Percentiles rank a stretch among this genome's conserved stretches.
phyloP scores from a whole-genome alignment of 2,113 vertebrate species.

The Antigone vipio region DNA sequence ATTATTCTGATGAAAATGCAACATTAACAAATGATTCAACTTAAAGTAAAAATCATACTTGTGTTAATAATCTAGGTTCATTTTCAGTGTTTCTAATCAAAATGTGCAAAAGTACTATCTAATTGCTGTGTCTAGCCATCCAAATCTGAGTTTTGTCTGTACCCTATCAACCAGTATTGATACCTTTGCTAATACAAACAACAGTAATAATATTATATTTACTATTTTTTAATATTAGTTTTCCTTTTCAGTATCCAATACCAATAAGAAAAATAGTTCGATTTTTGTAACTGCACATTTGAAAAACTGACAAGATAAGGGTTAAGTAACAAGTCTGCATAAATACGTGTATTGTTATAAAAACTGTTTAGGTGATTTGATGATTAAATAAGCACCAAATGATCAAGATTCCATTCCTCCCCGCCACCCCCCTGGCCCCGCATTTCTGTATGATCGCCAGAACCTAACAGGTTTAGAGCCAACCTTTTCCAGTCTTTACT shows the following conservation, averaged over 20 bases:
- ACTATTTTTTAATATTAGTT: not conserved
- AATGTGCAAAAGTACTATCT: not conserved
- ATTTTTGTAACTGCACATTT: not conserved
- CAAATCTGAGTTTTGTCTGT: not conserved
- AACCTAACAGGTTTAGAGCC: not conserved
- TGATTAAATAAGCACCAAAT: not conserved
- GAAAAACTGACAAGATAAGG: not conserved
- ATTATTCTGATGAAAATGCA: not conserved
- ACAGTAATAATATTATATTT: not conserved
- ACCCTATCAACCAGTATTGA: not conserved
- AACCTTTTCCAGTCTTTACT: not conserved
- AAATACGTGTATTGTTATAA: not conserved
- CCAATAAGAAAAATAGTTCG: not conserved
- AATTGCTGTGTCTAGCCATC: not conserved
- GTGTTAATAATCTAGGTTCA: not conserved
- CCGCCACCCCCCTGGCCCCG: no score
- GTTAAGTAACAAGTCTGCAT: not conserved
- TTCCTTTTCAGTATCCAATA: not conserved
- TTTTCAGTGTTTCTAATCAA: not conserved
- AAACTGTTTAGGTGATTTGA: not conserved
- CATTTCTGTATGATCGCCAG: not conserved
- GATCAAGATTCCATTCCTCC: not conserved
- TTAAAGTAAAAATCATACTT: not conserved
- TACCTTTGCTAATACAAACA: not conserved
- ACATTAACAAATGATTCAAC: not conserved